Evolutionary conservation across 2,113 vertebrate species (phyloP), one percentile per base, ranked within the genome.

Genomic region (Astatotilapia flaviijosephi): DNA sequence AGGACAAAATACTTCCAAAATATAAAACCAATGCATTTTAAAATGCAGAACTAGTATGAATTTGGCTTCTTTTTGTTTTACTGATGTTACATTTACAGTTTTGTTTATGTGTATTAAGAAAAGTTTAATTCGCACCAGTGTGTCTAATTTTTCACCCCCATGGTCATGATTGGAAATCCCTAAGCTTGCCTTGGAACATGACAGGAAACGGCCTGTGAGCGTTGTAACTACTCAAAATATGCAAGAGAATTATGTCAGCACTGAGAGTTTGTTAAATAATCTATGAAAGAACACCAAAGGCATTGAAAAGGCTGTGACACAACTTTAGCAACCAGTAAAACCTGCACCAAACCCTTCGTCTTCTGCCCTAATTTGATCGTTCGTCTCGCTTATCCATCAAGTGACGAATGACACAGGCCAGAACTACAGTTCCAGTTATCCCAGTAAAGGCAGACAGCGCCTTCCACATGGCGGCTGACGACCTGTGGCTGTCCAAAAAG

Each of bases 401-500:
- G 37, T 58, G 19, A 7, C 58, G 93, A n/a, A 97, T 35, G 2
- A 91, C 15, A 4, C 17, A 55, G 3, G 86, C 92, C 2, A 97
- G 31, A 28, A 97, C 33, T 2, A 91, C 51, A 6, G 92, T 37
- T 14, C 95, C 96, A 0, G 94, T 93, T 56, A 96, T 60, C 33
- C 95, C 96, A 10, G 89, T 94, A 3, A 92, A 4, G 1, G 82
- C 94, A 1, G 92, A 90, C 84, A 97, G 83, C 7, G 2, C 45
- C 84, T 95, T 96, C 96, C 96, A 97, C 92, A 96, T 92, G 58
- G 10, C 45, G 8, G 95, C 95, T 3, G 95, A 87, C 2, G 81
- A 91, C 92, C 96, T 92, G 8, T 96, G 96, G 33, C 92, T 56
- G 83, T 95, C 91, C 10, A 97, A 83, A 85, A 96, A 96, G 91